Conservation (phyloP, 2,888 invertebrate species). For the Drosophila ustulata region DNA sequence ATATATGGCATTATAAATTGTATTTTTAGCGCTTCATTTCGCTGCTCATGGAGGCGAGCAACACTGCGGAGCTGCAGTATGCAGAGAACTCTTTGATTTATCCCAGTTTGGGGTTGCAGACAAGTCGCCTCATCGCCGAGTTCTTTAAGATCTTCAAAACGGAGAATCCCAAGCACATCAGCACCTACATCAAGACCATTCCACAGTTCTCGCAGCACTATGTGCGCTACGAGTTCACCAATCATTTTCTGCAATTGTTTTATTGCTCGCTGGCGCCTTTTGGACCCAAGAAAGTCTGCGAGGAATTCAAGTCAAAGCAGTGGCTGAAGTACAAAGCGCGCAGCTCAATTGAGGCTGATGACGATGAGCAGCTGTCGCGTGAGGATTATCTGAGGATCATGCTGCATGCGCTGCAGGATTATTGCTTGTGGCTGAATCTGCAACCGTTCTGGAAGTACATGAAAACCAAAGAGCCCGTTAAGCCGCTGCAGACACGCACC, state of each 20-base stretch:
- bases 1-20: background rate
- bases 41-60: conserved; percentile 80
- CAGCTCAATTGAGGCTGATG: conserved; percentile 43
- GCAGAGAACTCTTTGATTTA: conserved; percentile 70
- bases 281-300: conserved; percentile 76
- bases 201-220: conserved; percentile 74
- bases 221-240: conserved; percentile 79
- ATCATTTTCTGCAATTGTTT: conserved; percentile 79
- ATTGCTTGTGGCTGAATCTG: conserved; percentile 76
- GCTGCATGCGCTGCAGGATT: conserved; percentile 75
- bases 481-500: conserved; percentile 58
- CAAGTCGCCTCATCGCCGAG: conserved; percentile 71
- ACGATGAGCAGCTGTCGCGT: conserved; percentile 65
- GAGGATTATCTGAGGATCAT: conserved; percentile 79
- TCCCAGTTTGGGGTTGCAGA: conserved; percentile 74
- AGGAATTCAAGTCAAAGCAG: conserved; percentile 73
- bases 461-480: conserved; percentile 50
- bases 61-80: conserved; percentile 78
- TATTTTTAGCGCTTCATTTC: conserved; percentile 76
- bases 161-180: conserved; percentile 65
- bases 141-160: conserved; percentile 79
- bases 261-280: conserved; percentile 67
- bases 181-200: conserved; percentile 74
- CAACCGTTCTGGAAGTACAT: conserved; percentile 69
- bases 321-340: conserved; percentile 77